These are phyloP conservation scores for Dryas iulia DNA, from an alignment of 1,140 invertebrate species.

Conservation along the genomic window DNA sequence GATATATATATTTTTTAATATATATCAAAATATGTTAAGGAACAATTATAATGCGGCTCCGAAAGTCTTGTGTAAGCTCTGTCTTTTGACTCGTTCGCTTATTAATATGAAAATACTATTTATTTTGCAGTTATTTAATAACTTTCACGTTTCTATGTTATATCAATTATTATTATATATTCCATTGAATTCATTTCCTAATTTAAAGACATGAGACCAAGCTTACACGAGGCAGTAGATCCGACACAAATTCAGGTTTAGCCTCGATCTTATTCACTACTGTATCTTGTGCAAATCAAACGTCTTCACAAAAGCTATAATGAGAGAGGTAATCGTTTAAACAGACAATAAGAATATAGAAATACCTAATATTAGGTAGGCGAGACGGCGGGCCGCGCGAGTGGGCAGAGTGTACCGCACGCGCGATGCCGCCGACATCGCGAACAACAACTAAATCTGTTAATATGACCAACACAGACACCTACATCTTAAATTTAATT, in stretches of 20 bases:
- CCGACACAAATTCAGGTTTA: constrained; percentile 51
- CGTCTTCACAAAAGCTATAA: constrained; percentile 77
- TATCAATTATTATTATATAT: neutral
- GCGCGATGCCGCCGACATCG: constrained; percentile 21
- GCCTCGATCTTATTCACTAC: constrained; percentile 66
- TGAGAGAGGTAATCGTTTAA: constrained; percentile 76
- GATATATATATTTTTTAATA: neutral
- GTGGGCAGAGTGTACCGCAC: constrained; percentile 7
- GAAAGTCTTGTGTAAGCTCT: neutral
- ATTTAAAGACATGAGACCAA: neutral
- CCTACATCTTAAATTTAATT: constrained; percentile 74
- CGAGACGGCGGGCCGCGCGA: constrained; percentile 1
- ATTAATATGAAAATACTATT: neutral
- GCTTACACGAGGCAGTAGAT: constrained; percentile 12
- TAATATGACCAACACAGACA: constrained; percentile 75
- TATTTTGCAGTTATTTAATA: neutral
- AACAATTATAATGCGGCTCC: neutral
- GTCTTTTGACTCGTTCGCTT: neutral
- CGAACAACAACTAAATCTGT: constrained; percentile 74
- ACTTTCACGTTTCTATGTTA: neutral
- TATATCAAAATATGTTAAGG: neutral
- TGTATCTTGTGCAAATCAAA: constrained; percentile 76
- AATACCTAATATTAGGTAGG: constrained; percentile 70
- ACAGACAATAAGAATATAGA: constrained; percentile 76
- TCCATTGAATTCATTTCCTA: neutral